A percentile compares a stretch with the other conserved stretches of the same genome.
Conservation (phyloP, 2,797 vertebrate species). For the Distichodus sexfasciatus region DNA sequence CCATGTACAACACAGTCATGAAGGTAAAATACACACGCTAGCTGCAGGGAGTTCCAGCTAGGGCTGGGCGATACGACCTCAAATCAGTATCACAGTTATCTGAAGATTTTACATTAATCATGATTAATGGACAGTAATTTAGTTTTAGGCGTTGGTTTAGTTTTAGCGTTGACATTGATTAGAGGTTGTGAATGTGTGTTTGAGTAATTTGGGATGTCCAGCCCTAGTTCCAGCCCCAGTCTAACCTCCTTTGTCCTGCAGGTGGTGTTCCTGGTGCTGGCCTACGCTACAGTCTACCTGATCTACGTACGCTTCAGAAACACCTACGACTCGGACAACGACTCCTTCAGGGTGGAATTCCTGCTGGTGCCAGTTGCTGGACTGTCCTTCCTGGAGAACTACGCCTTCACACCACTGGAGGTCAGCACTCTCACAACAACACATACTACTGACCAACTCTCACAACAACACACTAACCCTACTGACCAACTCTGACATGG, state of each 20-base stretch:
- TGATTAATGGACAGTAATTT: too few species aligned
- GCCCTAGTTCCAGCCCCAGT: too few species aligned
- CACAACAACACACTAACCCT: not conserved
- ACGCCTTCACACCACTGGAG: conserved; percentile 87
- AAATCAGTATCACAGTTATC: too few species aligned
- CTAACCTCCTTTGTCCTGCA: conserved; percentile 52
- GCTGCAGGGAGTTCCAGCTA: too few species aligned
- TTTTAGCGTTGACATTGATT: too few species aligned
- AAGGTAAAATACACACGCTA: conserved; percentile 74
- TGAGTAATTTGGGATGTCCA: too few species aligned
- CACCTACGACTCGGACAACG: conserved; percentile 82
- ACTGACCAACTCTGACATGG: not conserved
- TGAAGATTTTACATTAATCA: too few species aligned
- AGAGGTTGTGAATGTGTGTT: too few species aligned
- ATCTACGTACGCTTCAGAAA: conserved; percentile 88
- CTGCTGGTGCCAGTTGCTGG: conserved; percentile 89
- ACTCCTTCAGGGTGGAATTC: conserved; percentile 92
- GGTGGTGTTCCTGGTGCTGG: conserved; percentile 89
- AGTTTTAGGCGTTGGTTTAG: too few species aligned
- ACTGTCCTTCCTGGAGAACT: conserved; percentile 92
- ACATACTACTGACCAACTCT: not conserved
- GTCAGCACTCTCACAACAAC: conserved; percentile 60
- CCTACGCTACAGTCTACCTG: conserved; percentile 89
- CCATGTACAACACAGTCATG: conserved; percentile 91
- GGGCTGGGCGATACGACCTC: too few species aligned